Conservation (phyloP, 2,113 vertebrate species). For the Tyto alba region DNA sequence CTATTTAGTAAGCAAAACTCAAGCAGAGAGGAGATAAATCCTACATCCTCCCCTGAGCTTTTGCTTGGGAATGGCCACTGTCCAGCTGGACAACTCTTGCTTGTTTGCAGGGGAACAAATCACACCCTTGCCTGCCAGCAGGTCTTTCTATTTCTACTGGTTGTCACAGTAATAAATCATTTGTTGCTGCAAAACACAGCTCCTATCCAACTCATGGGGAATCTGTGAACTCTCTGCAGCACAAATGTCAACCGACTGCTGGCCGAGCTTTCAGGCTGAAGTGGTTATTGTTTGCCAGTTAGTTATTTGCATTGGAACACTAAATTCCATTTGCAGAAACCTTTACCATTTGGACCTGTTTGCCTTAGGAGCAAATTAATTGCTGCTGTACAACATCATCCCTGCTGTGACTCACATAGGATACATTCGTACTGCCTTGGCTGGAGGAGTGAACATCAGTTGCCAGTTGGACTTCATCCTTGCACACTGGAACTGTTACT, state of each 20-base stretch:
- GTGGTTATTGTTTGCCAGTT: slow-evolving; percentile 21
- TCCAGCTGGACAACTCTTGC: slow-evolving; percentile 21
- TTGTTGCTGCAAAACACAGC: slow-evolving; percentile 40
- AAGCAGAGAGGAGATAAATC: background rate
- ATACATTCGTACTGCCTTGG: background rate
- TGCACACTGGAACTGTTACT: background rate
- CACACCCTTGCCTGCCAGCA: slow-evolving; percentile 15
- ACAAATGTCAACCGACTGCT: slow-evolving; percentile 43
- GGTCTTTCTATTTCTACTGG: slow-evolving; percentile 39
- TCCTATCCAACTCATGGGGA: slow-evolving; percentile 6
- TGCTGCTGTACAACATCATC: background rate
- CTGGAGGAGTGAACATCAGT: background rate
- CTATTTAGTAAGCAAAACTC: background rate
- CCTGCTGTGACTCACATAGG: background rate
- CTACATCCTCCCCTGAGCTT: background rate
- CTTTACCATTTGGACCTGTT: background rate
- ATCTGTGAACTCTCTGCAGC: slow-evolving; percentile 40
- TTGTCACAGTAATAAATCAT: slow-evolving; percentile 61
- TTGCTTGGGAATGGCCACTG: background rate
- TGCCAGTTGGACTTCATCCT: slow-evolving; percentile 18
- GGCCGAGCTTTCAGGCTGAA: background rate
- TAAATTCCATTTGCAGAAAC: slow-evolving; percentile 12
- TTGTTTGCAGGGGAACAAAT: slow-evolving; percentile 38
- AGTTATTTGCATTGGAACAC: slow-evolving; percentile 36
- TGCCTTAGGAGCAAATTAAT: slow-evolving; percentile 37